Evolutionary conservation across 2,797 vertebrate species (phyloP).

Genomic region (Tamandua tetradactyla): DNA sequence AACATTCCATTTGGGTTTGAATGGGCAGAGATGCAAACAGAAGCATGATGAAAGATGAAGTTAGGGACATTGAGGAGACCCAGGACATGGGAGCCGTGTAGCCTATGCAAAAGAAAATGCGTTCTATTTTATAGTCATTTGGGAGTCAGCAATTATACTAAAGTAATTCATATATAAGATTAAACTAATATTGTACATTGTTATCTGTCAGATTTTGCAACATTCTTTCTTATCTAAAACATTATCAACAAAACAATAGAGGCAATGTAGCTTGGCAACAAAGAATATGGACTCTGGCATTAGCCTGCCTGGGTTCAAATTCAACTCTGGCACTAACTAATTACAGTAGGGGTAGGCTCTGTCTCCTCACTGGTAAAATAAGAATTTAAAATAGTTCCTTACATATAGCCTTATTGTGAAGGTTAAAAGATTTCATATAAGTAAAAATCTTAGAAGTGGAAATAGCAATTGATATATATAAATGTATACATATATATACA

Average conservation of each 20-base stretch:
- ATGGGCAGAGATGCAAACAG: neutral
- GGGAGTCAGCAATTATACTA: neutral
- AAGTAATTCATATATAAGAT: neutral
- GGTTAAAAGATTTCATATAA: neutral
- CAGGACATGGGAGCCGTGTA: neutral
- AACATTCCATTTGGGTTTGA: neutral
- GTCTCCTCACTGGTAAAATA: neutral
- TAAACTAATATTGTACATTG: neutral
- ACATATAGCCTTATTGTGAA: neutral
- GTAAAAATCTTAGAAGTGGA: neutral
- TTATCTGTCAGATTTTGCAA: neutral
- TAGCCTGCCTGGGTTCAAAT: neutral
- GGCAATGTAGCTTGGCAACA: neutral
- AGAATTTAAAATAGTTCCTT: neutral
- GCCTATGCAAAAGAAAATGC: neutral
- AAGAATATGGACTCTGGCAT: neutral
- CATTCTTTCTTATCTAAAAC: neutral
- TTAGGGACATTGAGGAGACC: neutral
- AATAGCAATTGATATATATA: neutral
- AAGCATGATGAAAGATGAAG: neutral
- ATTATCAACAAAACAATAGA: neutral
- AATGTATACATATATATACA: accelerated
- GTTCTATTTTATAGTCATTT: neutral
- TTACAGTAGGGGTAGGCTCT: neutral
- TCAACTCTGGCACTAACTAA: neutral